Evolutionary conservation across 2,888 invertebrate species (phyloP).

Genomic region (Agriopis aurantiaria): DNA sequence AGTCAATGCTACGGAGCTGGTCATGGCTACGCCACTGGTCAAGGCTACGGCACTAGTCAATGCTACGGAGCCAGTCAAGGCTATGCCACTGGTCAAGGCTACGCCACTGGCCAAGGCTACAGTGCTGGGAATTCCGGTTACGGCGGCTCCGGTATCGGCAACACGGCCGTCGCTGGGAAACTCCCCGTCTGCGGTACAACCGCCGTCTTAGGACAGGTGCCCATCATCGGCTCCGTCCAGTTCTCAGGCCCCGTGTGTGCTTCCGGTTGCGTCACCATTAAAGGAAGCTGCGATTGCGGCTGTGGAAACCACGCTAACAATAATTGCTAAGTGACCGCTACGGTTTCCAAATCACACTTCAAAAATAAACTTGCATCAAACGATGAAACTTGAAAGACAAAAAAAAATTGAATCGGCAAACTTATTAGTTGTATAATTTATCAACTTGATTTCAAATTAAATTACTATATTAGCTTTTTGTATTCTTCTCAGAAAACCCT

Average conservation of each 20-base stretch:
- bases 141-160: slow-evolving; percentile 49
- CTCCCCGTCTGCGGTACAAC: slow-evolving; percentile 54
- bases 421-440: too few species aligned
- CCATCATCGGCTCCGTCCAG: slow-evolving; percentile 55
- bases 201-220: slow-evolving; percentile 53
- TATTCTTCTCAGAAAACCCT: too few species aligned
- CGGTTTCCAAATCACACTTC: not conserved
- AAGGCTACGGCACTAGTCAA: not conserved
- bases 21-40: slow-evolving; percentile 6
- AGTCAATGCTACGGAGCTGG: too few species aligned
- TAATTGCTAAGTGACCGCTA: not conserved
- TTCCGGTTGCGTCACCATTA: slow-evolving; percentile 52
- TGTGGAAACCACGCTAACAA: slow-evolving; percentile 30
- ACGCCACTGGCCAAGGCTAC: too few species aligned
- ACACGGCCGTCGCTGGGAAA: slow-evolving; percentile 48
- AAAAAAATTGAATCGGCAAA: too few species aligned
- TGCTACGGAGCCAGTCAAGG: not conserved
- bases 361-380: too few species aligned
- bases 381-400: too few species aligned
- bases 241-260: slow-evolving; percentile 56
- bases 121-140: slow-evolving; percentile 19
- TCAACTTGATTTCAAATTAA: too few species aligned
- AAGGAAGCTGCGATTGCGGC: slow-evolving; percentile 51
- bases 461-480: too few species aligned
- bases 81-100: slow-evolving; percentile 5